Evolutionary conservation across 2,888 invertebrate species (phyloP).

Genomic region (Mystacides longicornis): DNA sequence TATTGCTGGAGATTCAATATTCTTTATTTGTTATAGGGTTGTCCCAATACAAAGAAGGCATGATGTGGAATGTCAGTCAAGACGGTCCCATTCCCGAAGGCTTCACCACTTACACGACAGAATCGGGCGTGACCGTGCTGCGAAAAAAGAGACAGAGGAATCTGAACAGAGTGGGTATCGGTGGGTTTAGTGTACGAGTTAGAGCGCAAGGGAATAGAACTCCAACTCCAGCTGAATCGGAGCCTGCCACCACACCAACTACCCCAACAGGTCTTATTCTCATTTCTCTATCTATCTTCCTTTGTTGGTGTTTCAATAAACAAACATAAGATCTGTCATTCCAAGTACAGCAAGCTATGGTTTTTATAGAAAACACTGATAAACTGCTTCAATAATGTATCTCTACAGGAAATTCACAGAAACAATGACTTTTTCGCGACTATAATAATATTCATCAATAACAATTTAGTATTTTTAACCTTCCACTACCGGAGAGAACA

Average conservation of each 20-base stretch:
- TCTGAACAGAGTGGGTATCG: conserved; percentile 79
- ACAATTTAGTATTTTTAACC: too few species aligned
- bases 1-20: too few species aligned
- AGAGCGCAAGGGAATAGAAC: conserved; percentile 56
- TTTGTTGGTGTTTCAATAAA: too few species aligned
- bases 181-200: conserved; percentile 80
- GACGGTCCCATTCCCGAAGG: conserved; percentile 80
- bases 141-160: conserved; percentile 80
- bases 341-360: too few species aligned
- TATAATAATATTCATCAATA: too few species aligned
- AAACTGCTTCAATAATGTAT: too few species aligned
- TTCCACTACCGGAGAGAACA: too few species aligned
- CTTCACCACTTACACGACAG: conserved; percentile 71
- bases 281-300: too few species aligned
- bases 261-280: conserved; percentile 21
- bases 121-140: conserved; percentile 71
- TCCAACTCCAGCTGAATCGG: conserved; percentile 26
- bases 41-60: conserved; percentile 68
- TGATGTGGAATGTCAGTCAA: conserved; percentile 67
- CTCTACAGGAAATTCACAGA: too few species aligned
- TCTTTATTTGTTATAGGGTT: conserved; percentile 25
- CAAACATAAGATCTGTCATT: too few species aligned
- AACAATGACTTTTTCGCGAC: too few species aligned
- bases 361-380: too few species aligned
- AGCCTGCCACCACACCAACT: conserved; percentile 23